Evolutionary conservation across 2,888 invertebrate species (phyloP).

Genomic region (Achlya flavicornis): DNA sequence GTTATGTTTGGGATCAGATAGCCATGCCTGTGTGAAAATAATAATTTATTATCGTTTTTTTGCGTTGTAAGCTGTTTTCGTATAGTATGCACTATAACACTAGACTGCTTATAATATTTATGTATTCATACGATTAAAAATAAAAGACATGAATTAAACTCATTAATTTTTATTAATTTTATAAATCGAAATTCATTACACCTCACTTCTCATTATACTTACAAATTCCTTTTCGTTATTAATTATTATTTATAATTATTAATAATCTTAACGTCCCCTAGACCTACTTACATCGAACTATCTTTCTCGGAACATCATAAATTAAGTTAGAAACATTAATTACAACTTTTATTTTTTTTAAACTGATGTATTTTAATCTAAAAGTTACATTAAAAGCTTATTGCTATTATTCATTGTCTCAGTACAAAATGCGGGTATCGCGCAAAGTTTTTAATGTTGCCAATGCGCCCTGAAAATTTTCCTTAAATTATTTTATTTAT

Average conservation of each 20-base stretch:
- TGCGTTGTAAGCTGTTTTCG: too few relatives aligned
- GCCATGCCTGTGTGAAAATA: too few relatives aligned
- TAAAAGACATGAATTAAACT: slow-evolving; percentile 66
- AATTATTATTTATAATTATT: slow-evolving; percentile 74
- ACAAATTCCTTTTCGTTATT: slow-evolving; percentile 80
- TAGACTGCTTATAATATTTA: too few relatives aligned
- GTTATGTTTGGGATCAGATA: too few relatives aligned
- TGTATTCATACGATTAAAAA: slow-evolving; percentile 24
- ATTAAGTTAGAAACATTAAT: slow-evolving; percentile 70
- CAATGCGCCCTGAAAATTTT: slow-evolving; percentile 38
- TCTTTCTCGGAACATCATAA: slow-evolving; percentile 65
- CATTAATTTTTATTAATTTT: slow-evolving; percentile 83
- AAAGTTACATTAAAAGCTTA: slow-evolving; percentile 50
- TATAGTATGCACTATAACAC: too few relatives aligned
- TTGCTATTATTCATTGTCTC: slow-evolving; percentile 68
- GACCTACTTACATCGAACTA: slow-evolving; percentile 74
- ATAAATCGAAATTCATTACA: slow-evolving; percentile 83
- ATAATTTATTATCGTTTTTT: too few relatives aligned
- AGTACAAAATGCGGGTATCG: slow-evolving; percentile 33
- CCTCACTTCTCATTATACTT: slow-evolving; percentile 75
- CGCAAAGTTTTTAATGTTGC: slow-evolving; percentile 49
- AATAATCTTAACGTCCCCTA: slow-evolving; percentile 71
- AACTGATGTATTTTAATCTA: slow-evolving; percentile 51
- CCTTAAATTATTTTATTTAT: slow-evolving; percentile 37
- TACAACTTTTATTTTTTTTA: slow-evolving; percentile 58